Conservation (phyloP, 2,797 vertebrate genomes). For the Dendrocincla fuliginosa region DNA sequence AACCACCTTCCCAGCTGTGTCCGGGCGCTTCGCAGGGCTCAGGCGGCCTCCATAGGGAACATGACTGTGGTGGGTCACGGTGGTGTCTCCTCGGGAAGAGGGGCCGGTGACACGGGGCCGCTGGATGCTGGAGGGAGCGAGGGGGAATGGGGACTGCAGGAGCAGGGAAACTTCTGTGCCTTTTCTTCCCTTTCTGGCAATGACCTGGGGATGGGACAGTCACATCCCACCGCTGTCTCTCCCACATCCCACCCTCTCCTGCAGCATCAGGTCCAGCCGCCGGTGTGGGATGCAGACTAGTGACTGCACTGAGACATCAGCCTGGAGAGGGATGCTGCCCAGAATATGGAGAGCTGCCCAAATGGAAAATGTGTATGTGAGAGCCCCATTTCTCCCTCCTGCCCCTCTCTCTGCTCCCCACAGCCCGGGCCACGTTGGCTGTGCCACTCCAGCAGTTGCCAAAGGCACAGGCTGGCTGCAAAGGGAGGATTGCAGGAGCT, state of each 20-base stretch:
- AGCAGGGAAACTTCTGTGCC: neutral
- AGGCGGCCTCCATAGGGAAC: rapidly evolving
- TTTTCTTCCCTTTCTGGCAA: neutral
- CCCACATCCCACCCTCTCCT: rapidly evolving
- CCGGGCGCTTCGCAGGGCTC: rapidly evolving
- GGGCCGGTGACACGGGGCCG: rapidly evolving
- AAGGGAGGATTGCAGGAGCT: rapidly evolving
- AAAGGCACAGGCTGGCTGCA: rapidly evolving
- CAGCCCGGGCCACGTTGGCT: rapidly evolving
- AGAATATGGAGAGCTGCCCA: neutral
- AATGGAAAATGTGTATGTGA: neutral
- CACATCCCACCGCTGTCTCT: rapidly evolving
- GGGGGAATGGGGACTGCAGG: rapidly evolving
- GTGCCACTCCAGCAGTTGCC: neutral
- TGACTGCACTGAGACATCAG: neutral
- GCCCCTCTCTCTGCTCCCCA: neutral
- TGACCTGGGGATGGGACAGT: neutral
- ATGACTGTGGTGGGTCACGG: rapidly evolving
- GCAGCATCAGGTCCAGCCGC: neutral
- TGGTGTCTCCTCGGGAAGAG: rapidly evolving
- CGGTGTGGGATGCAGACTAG: rapidly evolving
- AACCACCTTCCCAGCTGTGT: rapidly evolving
- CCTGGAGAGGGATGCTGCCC: neutral
- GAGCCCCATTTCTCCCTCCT: neutral
- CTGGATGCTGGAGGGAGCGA: neutral